These are phyloP conservation scores for Morone chrysops DNA, from an alignment of 2,113 vertebrate species.

Conservation along the genomic window DNA sequence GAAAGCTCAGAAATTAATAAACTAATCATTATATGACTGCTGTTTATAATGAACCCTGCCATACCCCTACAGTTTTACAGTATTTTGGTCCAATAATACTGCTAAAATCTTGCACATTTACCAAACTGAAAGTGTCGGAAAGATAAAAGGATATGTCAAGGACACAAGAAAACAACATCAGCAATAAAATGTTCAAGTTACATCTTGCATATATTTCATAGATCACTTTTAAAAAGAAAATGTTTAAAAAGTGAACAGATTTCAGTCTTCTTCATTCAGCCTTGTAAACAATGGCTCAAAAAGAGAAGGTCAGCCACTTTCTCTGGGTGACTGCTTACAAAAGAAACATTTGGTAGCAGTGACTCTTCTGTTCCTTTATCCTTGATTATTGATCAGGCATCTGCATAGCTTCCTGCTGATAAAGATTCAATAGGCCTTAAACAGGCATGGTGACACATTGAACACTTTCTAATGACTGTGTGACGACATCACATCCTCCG, in stretches of 20 bases:
- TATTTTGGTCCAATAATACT: not conserved
- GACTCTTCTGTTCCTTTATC: constrained; percentile 6
- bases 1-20: constrained; percentile 17
- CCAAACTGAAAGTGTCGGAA: not conserved
- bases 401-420: constrained; percentile 25
- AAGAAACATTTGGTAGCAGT: not conserved
- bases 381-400: constrained; percentile 35
- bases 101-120: not conserved
- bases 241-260: not conserved
- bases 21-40: constrained; percentile 13
- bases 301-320: not conserved
- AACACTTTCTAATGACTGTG: constrained; percentile 42
- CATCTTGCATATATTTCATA: not conserved
- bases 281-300: not conserved
- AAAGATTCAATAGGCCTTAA: constrained; percentile 35
- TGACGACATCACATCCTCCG: constrained; percentile 12
- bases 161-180: not conserved
- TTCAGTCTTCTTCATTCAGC: not conserved
- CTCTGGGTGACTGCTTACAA: constrained; percentile 3
- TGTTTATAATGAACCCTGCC: constrained; percentile 21
- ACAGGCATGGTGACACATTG: constrained; percentile 25
- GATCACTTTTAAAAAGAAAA: not conserved
- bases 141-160: not conserved
- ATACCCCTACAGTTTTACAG: not conserved
- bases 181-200: not conserved